Evolutionary conservation across 2,797 vertebrate species (phyloP).

Genomic region (Bovichtus diacanthus): DNA sequence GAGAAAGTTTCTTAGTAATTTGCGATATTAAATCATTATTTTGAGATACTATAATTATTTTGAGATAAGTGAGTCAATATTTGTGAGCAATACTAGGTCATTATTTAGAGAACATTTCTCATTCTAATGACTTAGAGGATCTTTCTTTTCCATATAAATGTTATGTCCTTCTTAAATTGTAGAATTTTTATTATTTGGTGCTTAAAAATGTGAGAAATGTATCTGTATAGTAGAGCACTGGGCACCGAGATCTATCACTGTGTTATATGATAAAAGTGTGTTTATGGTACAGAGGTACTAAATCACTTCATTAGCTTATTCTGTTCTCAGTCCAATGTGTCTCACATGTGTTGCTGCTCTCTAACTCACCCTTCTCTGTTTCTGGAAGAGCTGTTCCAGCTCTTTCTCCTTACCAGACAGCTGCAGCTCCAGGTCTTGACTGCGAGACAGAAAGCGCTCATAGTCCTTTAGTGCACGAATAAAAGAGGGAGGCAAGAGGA

Average conservation of each 20-base stretch:
- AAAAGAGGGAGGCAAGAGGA: background rate
- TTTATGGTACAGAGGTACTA: background rate
- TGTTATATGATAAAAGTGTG: background rate
- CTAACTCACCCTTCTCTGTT: slow-evolving; percentile 88
- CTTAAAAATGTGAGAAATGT: background rate
- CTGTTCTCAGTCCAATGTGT: slow-evolving; percentile 7
- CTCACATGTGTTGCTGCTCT: background rate
- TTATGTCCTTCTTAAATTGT: background rate
- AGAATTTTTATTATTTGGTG: background rate
- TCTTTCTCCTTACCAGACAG: slow-evolving; percentile 91
- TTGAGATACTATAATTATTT: too few species aligned
- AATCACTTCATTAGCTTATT: slow-evolving; percentile 18
- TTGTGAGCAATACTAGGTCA: too few species aligned
- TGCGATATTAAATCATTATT: too few species aligned
- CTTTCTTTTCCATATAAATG: too few species aligned
- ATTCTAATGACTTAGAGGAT: too few species aligned
- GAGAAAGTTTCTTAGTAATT: too few species aligned
- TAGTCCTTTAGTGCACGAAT: slow-evolving; percentile 85
- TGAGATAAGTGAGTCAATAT: too few species aligned
- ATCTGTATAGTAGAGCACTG: background rate
- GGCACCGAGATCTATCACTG: background rate
- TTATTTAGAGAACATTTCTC: too few species aligned
- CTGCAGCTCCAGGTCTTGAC: slow-evolving; percentile 88
- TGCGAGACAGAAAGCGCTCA: slow-evolving; percentile 87
- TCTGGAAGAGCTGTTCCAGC: slow-evolving; percentile 88